These are phyloP conservation scores for Melanotaenia pygmaea DNA, from an alignment of 2,797 vertebrate genomes.

Conservation along the genomic window DNA sequence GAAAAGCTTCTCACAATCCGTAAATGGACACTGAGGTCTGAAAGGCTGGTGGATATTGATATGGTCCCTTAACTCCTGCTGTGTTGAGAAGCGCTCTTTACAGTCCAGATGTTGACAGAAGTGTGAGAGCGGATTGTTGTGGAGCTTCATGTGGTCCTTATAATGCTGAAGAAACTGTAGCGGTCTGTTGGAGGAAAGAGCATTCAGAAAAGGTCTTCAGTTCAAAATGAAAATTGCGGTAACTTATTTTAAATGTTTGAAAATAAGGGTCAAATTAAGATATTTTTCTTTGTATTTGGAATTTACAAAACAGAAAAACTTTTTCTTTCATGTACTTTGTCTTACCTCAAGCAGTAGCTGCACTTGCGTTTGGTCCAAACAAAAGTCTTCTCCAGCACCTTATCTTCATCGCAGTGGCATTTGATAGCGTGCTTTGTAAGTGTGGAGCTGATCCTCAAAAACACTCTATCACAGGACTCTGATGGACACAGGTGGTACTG, in stretches of 20 bases:
- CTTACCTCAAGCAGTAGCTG: constrained; percentile 87
- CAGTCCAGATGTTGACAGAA: constrained; percentile 92
- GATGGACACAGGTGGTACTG: constrained; percentile 84
- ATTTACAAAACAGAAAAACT: neutral
- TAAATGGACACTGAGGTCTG: constrained; percentile 88
- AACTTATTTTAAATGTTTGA: neutral
- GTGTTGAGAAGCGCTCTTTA: constrained; percentile 85
- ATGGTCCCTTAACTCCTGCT: constrained; percentile 87
- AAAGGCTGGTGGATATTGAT: constrained; percentile 85
- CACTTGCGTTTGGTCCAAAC: constrained; percentile 92
- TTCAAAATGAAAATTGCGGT: neutral
- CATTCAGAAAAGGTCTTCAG: too few relatives aligned
- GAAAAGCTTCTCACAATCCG: constrained; percentile 88
- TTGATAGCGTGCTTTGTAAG: constrained; percentile 90
- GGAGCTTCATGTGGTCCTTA: constrained; percentile 91
- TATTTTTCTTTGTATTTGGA: too few relatives aligned
- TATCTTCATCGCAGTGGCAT: constrained; percentile 87
- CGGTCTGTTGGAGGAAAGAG: constrained; percentile 54
- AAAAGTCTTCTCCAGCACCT: constrained; percentile 91
- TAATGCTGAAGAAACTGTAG: constrained; percentile 89
- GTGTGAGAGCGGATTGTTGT: constrained; percentile 86
- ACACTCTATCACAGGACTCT: constrained; percentile 83
- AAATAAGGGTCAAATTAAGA: neutral
- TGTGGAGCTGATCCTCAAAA: constrained; percentile 79
- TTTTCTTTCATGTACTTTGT: neutral